Conservation (phyloP, 2,113 vertebrate species). For the Scalopus aquaticus region DNA sequence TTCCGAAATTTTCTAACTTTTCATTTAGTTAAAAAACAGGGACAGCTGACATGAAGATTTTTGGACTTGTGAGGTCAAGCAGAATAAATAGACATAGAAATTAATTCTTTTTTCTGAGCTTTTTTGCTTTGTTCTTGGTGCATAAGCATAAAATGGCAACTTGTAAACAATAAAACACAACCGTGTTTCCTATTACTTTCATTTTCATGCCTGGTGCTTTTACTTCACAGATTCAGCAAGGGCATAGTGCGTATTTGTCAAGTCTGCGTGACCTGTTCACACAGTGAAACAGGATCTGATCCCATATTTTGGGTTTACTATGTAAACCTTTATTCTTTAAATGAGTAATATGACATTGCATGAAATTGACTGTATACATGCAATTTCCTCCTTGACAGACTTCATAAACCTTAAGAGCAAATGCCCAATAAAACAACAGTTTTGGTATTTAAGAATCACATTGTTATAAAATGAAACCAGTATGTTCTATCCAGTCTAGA, state of each 20-base stretch:
- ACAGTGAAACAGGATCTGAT: not conserved
- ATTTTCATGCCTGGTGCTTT: slow-evolving; percentile 32
- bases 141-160: not conserved
- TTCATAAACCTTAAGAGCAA: not conserved
- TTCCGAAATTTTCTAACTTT: not conserved
- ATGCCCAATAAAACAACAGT: not conserved
- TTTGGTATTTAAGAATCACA: not conserved
- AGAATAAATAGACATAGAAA: not conserved
- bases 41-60: not conserved
- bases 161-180: not conserved
- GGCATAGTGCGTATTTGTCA: not conserved
- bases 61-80: not conserved
- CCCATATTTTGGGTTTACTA: not conserved
- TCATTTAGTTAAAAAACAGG: not conserved
- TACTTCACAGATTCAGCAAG: not conserved
- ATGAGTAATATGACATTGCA: not conserved
- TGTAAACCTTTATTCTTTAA: slow-evolving; percentile 19
- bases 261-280: not conserved
- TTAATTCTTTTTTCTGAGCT: not conserved
- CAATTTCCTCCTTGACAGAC: slow-evolving; percentile 16
- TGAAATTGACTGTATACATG: not conserved
- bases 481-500: not conserved
- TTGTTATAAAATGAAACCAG: not conserved
- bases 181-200: slow-evolving; percentile 35
- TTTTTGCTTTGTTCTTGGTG: not conserved